Evolutionary conservation across 2,888 invertebrate species (phyloP).

Genomic region (Pheosia tremula): DNA sequence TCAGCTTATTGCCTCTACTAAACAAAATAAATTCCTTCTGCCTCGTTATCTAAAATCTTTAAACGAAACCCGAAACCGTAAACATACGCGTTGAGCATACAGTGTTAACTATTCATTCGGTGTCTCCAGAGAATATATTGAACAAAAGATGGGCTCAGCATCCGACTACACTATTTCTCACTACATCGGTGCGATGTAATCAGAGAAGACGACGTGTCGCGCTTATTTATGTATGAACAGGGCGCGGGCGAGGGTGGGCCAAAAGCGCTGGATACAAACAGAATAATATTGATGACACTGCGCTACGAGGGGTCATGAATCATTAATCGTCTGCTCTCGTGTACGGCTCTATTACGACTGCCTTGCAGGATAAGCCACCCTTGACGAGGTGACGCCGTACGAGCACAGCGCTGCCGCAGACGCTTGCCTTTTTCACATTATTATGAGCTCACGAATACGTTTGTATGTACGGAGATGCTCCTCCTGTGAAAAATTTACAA

Average conservation of each 20-base stretch:
- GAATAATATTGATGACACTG: conserved; percentile 85
- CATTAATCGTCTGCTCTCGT: conserved; percentile 83
- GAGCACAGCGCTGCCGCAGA: conserved; percentile 41
- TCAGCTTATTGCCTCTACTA: conserved; percentile 77
- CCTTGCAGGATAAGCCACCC: conserved; percentile 78
- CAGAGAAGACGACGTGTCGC: conserved; percentile 85
- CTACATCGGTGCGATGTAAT: conserved; percentile 84
- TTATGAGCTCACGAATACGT: conserved; percentile 17
- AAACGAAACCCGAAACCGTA: conserved; percentile 83
- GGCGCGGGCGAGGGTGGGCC: conserved; percentile 82
- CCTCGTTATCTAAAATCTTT: conserved; percentile 78
- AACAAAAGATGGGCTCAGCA: conserved; percentile 81
- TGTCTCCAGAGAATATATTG: conserved; percentile 78
- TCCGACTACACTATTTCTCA: conserved; percentile 83
- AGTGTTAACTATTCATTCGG: conserved; percentile 80
- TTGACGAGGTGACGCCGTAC: conserved; percentile 64
- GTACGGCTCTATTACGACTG: conserved; percentile 83
- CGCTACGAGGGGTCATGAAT: conserved; percentile 84
- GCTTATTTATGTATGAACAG: conserved; percentile 84
- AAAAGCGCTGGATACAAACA: conserved; percentile 82
- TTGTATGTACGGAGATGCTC: conserved; percentile 8
- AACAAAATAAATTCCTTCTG: conserved; percentile 76
- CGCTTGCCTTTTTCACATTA: conserved; percentile 50
- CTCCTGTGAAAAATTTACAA: too few relatives aligned
- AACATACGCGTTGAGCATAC: conserved; percentile 77